Conservation (phyloP, 2,113 vertebrate genomes). For the Strix uralensis region DNA sequence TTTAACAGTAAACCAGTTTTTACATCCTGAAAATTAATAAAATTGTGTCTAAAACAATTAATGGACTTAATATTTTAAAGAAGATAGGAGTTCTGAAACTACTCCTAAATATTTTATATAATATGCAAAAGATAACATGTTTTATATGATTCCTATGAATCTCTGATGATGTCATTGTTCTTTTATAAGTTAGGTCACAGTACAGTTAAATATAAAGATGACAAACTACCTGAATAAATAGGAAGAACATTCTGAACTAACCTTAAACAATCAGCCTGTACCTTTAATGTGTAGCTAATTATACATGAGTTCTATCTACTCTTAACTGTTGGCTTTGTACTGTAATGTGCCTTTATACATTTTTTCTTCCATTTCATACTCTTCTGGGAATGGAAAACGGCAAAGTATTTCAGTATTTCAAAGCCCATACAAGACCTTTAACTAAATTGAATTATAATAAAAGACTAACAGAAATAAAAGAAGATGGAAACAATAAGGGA, state of each 20-base stretch:
- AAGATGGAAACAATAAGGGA: neutral
- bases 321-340: neutral
- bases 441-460: neutral
- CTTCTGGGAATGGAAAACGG: neutral
- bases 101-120: neutral
- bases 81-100: neutral
- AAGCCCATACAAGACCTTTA: neutral
- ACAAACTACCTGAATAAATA: neutral
- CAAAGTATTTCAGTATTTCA: neutral
- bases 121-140: neutral
- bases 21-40: neutral
- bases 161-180: neutral
- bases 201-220: neutral
- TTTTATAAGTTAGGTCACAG: neutral
- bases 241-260: neutral
- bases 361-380: neutral
- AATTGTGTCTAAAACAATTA: neutral
- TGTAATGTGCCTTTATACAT: neutral
- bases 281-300: neutral
- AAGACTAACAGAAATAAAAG: neutral
- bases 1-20: neutral
- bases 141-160: neutral
- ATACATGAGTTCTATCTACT: neutral
- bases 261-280: neutral
- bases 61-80: neutral